These are phyloP conservation scores for Zygaena filipendulae DNA, from an alignment of 2,888 invertebrate species.

Conservation along the genomic window DNA sequence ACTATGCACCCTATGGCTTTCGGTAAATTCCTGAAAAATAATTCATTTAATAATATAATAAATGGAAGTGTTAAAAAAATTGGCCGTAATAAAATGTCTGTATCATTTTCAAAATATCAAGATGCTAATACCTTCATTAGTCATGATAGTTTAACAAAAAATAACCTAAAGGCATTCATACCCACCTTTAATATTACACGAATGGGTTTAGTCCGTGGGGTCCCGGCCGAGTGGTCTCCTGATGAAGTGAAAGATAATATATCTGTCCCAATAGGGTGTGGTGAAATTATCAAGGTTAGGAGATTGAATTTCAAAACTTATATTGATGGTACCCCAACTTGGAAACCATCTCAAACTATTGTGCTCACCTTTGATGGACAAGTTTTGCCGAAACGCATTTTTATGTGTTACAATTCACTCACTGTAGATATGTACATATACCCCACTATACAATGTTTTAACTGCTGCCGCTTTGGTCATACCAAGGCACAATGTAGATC, in stretches of 20 bases:
- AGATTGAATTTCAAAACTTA: conserved; percentile 2
- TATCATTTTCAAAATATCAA: too few species aligned
- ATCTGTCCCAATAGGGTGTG: conserved; percentile 3
- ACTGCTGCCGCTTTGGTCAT: conserved; percentile 12
- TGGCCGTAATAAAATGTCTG: too few species aligned
- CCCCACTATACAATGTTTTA: conserved; percentile 13
- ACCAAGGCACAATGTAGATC: conserved; percentile 9
- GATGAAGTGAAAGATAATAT: conserved; percentile 1
- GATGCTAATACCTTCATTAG: too few species aligned
- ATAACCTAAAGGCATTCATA: too few species aligned
- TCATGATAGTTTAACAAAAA: too few species aligned
- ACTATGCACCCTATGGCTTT: too few species aligned
- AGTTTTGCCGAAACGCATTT: conserved; percentile 4
- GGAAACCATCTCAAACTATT: conserved; percentile 4
- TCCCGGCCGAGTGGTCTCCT: conserved; percentile 1
- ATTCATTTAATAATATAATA: too few species aligned
- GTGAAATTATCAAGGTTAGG: conserved; percentile 2
- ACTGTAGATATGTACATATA: conserved; percentile 6
- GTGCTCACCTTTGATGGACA: conserved; percentile 8
- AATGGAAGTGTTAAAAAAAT: too few species aligned
- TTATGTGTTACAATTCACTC: conserved; percentile 3
- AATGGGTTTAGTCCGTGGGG: too few species aligned
- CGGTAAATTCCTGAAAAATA: too few species aligned
- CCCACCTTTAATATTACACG: too few species aligned
- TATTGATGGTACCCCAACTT: neutral